Conservation (phyloP, 2,888 invertebrate species). For the Erebia ligea region DNA sequence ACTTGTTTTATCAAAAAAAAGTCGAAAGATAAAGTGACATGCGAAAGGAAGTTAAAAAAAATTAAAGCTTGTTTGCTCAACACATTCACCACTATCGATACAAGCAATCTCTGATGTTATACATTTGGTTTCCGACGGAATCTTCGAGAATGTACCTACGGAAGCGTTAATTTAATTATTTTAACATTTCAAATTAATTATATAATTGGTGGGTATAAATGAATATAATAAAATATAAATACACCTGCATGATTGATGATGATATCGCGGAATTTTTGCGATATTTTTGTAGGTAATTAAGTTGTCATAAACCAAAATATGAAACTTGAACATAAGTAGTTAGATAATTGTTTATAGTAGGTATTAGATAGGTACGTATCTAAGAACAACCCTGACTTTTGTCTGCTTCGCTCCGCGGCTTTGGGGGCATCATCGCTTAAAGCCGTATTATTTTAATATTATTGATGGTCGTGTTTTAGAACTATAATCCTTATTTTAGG, state of each 20-base stretch:
- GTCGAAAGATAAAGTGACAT: slow-evolving; percentile 1
- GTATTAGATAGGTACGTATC: too few relatives aligned
- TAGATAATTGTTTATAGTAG: too few relatives aligned
- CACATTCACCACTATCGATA: slow-evolving; percentile 59
- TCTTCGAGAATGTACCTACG: neutral
- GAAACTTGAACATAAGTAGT: too few relatives aligned
- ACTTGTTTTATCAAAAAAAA: slow-evolving; percentile 3
- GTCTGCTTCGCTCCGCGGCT: too few relatives aligned
- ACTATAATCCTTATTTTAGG: too few relatives aligned
- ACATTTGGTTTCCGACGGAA: slow-evolving; percentile 8
- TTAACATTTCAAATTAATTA: neutral
- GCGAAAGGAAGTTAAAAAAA: slow-evolving; percentile 38
- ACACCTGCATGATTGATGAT: neutral
- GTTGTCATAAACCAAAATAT: too few relatives aligned
- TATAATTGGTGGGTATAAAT: neutral
- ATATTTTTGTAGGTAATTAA: neutral
- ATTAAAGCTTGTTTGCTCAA: slow-evolving; percentile 47
- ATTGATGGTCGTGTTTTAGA: too few relatives aligned
- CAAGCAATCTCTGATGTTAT: slow-evolving; percentile 33
- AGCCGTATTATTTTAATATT: too few relatives aligned
- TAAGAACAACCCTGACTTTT: too few relatives aligned
- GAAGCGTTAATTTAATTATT: neutral
- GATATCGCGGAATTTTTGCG: neutral
- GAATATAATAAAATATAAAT: too few relatives aligned
- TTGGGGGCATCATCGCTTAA: too few relatives aligned